Evolutionary conservation across 2,888 invertebrate genomes (phyloP), one percentile per base, ranked within the genome.

Genomic region (Athrips mouffetella): DNA sequence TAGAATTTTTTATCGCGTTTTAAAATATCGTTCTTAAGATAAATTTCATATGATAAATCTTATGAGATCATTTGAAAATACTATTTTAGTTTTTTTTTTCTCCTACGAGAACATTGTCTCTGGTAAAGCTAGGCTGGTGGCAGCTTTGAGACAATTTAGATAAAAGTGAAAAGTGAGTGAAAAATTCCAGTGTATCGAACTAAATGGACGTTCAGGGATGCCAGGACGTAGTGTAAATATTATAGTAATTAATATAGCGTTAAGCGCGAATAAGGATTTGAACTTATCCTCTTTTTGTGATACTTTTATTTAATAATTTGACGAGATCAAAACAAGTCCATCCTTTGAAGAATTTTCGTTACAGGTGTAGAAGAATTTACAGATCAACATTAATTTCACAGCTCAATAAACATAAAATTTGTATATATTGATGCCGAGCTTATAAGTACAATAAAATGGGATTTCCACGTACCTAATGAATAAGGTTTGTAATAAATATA

Each of bases 221-320:
- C 37, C 37, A 71, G 68, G 73, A 79, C 75, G 75, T 23, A 47
- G 60, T 81, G 82, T 85, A 84, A 65, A 85, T 84, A 70, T 52
- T 52, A 57, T 63, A 53, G 49, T 57, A 13, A 76, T 54, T 60
- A 53, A 66, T 64, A 50, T 49, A 67, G 67, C 64, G 37, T 54
- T 79, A 81, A 80, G 78, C 76, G 76, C 82, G 70, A 72, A 67
- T 75, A 72, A 78, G 85, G 85, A 86, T 86, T 86, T 86, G 86
- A 85, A 68, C 68, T 70, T 53, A 58, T 70, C 51, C 69, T 70
- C 69, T 66, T 27, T 41, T 45, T 45, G 31, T 45, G 44, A 45
- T 45, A 30, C 13, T 31, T 44, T 31, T 45, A 15, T 45, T 31
- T 45, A 21, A 18, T 35, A 35, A 18, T 35, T 37, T 20, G 37